Conservation (phyloP, 2,113 vertebrate genomes). For the Myotis yumanensis region DNA sequence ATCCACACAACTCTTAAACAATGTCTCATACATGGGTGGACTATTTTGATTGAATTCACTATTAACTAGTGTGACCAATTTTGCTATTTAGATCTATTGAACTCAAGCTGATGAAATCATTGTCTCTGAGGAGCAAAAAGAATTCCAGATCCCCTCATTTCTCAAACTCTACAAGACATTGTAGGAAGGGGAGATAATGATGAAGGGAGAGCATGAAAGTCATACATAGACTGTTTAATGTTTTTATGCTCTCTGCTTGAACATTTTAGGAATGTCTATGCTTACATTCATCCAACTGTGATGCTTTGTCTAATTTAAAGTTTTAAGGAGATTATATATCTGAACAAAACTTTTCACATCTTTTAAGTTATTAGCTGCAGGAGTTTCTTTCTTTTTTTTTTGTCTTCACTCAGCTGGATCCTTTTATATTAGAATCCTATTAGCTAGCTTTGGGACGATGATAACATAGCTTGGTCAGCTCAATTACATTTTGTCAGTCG, state of each 20-base stretch:
- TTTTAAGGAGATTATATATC: slow-evolving; percentile 61
- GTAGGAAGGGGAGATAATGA: background rate
- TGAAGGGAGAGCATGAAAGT: background rate
- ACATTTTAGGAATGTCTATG: slow-evolving; percentile 2
- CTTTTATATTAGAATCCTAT: slow-evolving; percentile 54
- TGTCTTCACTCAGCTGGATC: slow-evolving; percentile 42
- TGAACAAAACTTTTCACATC: slow-evolving; percentile 40
- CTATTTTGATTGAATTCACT: background rate
- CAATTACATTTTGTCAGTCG: slow-evolving; percentile 63
- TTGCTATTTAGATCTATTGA: background rate
- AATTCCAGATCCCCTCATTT: background rate
- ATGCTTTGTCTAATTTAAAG: slow-evolving; percentile 55
- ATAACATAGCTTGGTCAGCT: slow-evolving; percentile 37
- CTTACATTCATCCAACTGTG: background rate
- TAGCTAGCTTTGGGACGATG: slow-evolving; percentile 29
- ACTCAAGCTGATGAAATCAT: background rate
- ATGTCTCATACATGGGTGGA: background rate
- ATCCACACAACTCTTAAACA: background rate
- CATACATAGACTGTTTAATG: background rate
- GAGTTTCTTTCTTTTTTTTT: background rate
- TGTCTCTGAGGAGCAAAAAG: background rate
- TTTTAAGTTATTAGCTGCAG: slow-evolving; percentile 43
- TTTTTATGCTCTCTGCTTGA: background rate
- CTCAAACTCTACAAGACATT: slow-evolving; percentile 4
- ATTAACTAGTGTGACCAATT: background rate